Conservation (phyloP, 2,113 vertebrate genomes). For the Pteropus alecto region DNA sequence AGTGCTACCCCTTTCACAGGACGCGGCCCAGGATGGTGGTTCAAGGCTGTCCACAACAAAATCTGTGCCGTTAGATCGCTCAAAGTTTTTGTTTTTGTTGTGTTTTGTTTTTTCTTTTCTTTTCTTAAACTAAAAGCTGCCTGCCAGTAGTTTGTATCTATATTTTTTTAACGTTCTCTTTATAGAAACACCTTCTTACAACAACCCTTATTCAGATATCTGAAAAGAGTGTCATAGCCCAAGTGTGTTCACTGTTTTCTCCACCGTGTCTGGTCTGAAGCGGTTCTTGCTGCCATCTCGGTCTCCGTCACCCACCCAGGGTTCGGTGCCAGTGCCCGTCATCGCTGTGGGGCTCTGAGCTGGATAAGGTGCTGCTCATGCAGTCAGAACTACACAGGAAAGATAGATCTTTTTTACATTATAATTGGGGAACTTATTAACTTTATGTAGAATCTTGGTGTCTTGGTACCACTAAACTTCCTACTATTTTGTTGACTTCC, state of each 20-base stretch:
- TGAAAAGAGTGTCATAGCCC: neutral
- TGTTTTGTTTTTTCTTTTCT: too few relatives aligned
- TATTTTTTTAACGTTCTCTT: neutral
- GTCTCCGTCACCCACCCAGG: fast-evolving
- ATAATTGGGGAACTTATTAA: neutral
- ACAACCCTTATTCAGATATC: neutral
- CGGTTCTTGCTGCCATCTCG: neutral
- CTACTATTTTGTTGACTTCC: neutral
- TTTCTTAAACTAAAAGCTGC: neutral
- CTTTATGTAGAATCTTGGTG: neutral
- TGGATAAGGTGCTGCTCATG: neutral
- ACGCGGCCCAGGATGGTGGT: neutral
- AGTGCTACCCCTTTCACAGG: neutral
- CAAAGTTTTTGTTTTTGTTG: neutral
- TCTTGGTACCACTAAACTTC: neutral
- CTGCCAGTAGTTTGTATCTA: neutral
- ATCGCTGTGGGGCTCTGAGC: neutral
- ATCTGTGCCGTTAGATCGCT: neutral
- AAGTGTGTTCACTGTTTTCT: neutral
- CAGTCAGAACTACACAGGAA: neutral
- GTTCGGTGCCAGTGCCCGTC: neutral
- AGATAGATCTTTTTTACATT: neutral
- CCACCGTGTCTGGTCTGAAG: neutral
- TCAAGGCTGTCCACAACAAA: neutral
- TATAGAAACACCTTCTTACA: neutral